phyloP scores from a whole-genome alignment of 2,888 invertebrate species.

The Oxyscelio sp. region DNA sequence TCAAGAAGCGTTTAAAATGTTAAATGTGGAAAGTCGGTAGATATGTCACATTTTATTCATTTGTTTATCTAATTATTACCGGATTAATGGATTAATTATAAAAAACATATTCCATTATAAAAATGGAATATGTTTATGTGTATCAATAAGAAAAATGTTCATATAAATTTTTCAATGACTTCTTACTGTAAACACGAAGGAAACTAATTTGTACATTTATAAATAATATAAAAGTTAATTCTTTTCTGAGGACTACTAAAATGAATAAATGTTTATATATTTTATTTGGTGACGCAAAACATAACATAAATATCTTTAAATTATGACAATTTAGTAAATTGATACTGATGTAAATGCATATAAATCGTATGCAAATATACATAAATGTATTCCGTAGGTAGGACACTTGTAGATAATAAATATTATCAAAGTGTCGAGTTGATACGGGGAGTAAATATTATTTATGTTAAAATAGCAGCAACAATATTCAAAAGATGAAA shows the following conservation, averaged over 20 bases:
- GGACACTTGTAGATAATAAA: constrained; percentile 48
- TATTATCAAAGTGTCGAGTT: constrained; percentile 40
- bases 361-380: constrained; percentile 50
- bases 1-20: too few species aligned
- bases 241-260: background rate
- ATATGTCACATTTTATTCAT: too few species aligned
- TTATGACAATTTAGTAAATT: constrained; percentile 39
- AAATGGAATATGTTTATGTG: too few species aligned
- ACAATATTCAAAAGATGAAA: constrained; percentile 37
- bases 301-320: constrained; percentile 44
- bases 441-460: constrained; percentile 38
- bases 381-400: constrained; percentile 39
- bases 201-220: background rate
- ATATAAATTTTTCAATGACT: background rate
- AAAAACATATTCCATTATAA: too few species aligned
- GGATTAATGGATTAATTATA: too few species aligned
- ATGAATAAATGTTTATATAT: constrained; percentile 41
- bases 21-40: too few species aligned
- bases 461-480: constrained; percentile 37
- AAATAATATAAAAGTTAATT: background rate
- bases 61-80: too few species aligned
- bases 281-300: constrained; percentile 23
- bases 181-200: background rate
- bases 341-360: constrained; percentile 47
- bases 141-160: too few species aligned